Conservation (phyloP, 2,888 invertebrate species). For the Vesta saturnalis region DNA sequence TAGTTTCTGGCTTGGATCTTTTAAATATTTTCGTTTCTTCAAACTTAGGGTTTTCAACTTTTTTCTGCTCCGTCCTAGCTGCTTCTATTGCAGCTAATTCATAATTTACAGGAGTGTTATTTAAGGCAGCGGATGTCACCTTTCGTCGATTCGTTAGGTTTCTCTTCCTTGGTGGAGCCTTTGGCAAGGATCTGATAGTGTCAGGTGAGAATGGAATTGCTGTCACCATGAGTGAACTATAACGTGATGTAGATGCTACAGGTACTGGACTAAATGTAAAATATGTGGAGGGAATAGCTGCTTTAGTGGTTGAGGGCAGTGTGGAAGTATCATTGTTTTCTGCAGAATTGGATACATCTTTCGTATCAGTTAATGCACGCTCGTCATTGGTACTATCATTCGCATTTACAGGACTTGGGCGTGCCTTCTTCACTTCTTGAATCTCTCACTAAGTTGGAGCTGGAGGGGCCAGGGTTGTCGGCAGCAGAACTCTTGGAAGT, state of each 20-base stretch:
- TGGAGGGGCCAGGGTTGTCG: neutral
- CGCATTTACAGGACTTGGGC: no score
- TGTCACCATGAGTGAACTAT: neutral
- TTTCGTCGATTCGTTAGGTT: no score
- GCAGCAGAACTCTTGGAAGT: neutral
- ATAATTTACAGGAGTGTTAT: no score
- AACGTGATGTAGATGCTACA: neutral
- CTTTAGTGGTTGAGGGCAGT: neutral
- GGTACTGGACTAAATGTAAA: neutral
- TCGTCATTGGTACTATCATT: no score
- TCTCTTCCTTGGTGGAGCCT: neutral
- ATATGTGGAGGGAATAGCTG: neutral
- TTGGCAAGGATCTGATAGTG: neutral
- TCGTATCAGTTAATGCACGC: no score
- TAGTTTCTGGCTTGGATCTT: no score
- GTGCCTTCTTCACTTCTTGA: neutral
- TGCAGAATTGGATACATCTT: neutral
- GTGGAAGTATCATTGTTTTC: neutral
- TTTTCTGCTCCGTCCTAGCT: no score
- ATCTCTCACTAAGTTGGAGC: neutral
- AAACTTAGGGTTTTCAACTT: no score
- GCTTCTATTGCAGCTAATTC: no score
- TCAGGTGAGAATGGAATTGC: neutral
- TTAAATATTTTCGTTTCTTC: no score
- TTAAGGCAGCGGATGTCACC: no score